phyloP scores from a whole-genome alignment of 1,140 invertebrate genomes.

The Cardiocondyla obscurior region DNA sequence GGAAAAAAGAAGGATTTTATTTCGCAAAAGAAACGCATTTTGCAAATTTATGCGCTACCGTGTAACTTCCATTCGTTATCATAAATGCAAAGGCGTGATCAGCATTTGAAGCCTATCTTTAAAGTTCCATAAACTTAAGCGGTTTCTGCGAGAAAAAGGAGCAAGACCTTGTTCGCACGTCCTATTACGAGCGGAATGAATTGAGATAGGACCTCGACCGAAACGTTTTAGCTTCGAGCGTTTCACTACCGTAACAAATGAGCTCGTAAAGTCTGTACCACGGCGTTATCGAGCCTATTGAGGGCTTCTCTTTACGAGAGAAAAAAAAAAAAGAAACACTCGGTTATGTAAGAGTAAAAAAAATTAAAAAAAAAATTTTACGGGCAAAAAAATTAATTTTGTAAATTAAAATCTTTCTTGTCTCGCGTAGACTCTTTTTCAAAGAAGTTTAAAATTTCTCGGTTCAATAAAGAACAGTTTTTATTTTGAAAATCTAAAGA shows the following conservation, averaged over 20 bases:
- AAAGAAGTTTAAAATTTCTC: background rate
- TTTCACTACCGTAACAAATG: slow-evolving; percentile 17
- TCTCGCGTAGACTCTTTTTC: background rate
- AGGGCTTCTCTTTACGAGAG: background rate
- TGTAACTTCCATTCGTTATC: slow-evolving; percentile 58
- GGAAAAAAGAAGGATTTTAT: background rate
- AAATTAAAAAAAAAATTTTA: background rate
- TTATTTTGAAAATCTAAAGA: background rate
- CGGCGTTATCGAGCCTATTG: slow-evolving; percentile 9
- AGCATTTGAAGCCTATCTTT: slow-evolving; percentile 51
- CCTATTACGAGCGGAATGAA: slow-evolving; percentile 25
- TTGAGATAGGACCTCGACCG: slow-evolving; percentile 4
- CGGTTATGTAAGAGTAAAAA: background rate
- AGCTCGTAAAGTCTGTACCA: slow-evolving; percentile 30
- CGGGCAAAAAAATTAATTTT: background rate
- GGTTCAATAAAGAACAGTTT: background rate
- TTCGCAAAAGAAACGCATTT: background rate
- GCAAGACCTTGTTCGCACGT: slow-evolving; percentile 50
- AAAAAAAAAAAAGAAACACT: background rate
- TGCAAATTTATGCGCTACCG: slow-evolving; percentile 25
- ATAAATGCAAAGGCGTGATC: slow-evolving; percentile 41
- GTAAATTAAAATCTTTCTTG: background rate
- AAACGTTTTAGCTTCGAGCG: slow-evolving; percentile 2
- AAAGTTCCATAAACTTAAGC: slow-evolving; percentile 60
- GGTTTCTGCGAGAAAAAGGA: slow-evolving; percentile 50